phyloP scores from a whole-genome alignment of 37 sponge, comb jelly and placozoan species.

The Diacarnus erythraeanus region DNA sequence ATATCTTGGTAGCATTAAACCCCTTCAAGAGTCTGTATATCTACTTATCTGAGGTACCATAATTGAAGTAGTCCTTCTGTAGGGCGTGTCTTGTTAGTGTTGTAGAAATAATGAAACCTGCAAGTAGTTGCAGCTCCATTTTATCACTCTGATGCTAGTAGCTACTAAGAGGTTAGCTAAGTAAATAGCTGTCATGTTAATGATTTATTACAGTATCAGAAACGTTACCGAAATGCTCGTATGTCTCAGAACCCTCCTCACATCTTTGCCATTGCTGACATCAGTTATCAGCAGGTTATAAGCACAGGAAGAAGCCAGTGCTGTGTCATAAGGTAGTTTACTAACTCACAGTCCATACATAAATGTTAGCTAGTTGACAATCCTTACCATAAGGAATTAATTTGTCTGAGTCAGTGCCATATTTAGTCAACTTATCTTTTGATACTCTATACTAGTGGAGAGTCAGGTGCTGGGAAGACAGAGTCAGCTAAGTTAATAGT shows the following conservation, averaged over 20 bases:
- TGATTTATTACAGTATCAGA: slow-evolving; percentile 29
- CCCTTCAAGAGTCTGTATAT: slow-evolving; percentile 78
- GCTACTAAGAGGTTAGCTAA: no score
- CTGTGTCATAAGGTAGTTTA: slow-evolving; percentile 81
- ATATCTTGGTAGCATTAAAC: slow-evolving; percentile 80
- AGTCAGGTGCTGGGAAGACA: slow-evolving; percentile 88
- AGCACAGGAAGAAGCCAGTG: slow-evolving; percentile 60
- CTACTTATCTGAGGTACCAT: slow-evolving; percentile 54
- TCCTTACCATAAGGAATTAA: not conserved
- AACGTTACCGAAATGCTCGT: slow-evolving; percentile 38
- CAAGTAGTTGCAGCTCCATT: no score
- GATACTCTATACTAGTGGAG: slow-evolving; percentile 55
- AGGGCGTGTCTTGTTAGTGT: no score
- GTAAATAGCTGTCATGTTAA: no score
- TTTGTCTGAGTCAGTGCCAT: not conserved
- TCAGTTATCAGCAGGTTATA: slow-evolving; percentile 65
- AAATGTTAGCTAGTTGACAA: not conserved
- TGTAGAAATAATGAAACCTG: no score
- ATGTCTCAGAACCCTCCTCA: slow-evolving; percentile 68
- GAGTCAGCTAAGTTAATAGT: slow-evolving; percentile 75
- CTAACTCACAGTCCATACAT: not conserved
- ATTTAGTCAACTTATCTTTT: not conserved
- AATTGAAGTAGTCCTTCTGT: slow-evolving; percentile 4
- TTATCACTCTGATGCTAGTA: no score
- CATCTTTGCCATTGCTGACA: slow-evolving; percentile 71